Base-by-base conservation (phyloP, 2,797 vertebrate species). In the Threskiornis aethiopicus region DNA sequence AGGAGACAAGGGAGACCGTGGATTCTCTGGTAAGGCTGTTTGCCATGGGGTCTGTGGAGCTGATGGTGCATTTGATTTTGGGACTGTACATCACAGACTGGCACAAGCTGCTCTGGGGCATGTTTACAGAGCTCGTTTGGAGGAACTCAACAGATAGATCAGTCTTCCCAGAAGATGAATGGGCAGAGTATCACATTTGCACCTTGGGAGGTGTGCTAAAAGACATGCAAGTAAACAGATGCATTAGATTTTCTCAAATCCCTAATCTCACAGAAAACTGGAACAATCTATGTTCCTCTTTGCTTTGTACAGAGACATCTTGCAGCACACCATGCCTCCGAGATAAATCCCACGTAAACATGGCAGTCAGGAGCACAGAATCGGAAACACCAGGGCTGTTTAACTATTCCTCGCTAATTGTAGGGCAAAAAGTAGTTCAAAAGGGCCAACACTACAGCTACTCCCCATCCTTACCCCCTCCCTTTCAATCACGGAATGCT, bases 1-100 rank as follows among this genome's bases (percentile, higher is more conserved):
- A 84, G 98, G 98, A 89, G 78, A 3, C 55, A 94, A 33, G 1
- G 98, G 98, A 77, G 44, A 31, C 1, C 6, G 0, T 5, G 98
- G 98, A 37, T 11, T 0, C 10, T 2, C 9, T 62, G 98, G 98
- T 96, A 90, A 96, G 87, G 54, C 26, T 79, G 49, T 73, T 87
- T 90, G 31, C 20, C n/a, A 24, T 1, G 0, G n/a, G 16, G 16
- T 35, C 57, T 94, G 47, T 70, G 52, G 47, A 78, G 33, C 5
- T 80, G 46, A 22, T 17, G 42, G n/a, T 22, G 15, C 7, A 2
- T 46, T 81, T 66, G 35, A 14, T 9, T 42, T 76, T 19, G 3
- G 61, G 35, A n/a, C 14, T 31, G 19, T 37, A 21, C 2, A 3
- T 52, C 28, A 52, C 44, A 79, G 58, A 20, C 12, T 5, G n/a